These are phyloP conservation scores for Yasuhikotakia modesta DNA, from an alignment of 2,797 vertebrate genomes.

Conservation along the genomic window DNA sequence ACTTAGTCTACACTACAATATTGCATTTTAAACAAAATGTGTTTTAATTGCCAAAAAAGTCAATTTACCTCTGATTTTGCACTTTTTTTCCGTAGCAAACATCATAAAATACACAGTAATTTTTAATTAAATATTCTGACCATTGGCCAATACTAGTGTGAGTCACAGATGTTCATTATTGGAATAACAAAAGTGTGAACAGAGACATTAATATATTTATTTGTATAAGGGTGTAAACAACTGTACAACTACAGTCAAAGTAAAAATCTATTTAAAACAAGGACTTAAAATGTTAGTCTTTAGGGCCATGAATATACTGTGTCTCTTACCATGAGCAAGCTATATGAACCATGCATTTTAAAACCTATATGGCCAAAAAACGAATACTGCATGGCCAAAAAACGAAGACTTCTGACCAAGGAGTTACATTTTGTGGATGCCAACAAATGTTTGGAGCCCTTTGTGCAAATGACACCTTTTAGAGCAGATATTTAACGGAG, in stretches of 20 bases:
- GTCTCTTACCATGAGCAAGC: conserved; percentile 68
- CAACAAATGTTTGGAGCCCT: conserved; percentile 9
- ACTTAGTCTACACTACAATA: conserved; percentile 57
- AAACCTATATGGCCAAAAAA: conserved; percentile 80
- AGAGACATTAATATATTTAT: no score
- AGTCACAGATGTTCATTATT: no score
- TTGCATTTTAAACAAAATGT: conserved; percentile 59
- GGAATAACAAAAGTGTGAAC: no score
- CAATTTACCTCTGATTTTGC: conserved; percentile 13
- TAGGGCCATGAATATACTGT: conserved; percentile 69
- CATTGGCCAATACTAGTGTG: no score
- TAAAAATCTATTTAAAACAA: neutral
- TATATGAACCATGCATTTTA: conserved; percentile 79
- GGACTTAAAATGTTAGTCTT: conserved; percentile 8
- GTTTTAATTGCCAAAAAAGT: neutral
- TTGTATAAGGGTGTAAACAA: no score
- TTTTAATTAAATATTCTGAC: no score
- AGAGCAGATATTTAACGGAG: neutral
- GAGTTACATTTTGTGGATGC: conserved; percentile 17
- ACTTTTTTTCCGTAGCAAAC: no score
- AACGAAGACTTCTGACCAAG: conserved; percentile 40
- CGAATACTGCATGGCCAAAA: conserved; percentile 64
- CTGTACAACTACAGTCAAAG: neutral
- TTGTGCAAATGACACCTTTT: neutral
- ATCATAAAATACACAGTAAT: no score